A percentile compares a stretch with the other conserved stretches of the same genome.
Evolutionary conservation across 2,797 vertebrate genomes (phyloP).

Genomic region (Falco biarmicus): DNA sequence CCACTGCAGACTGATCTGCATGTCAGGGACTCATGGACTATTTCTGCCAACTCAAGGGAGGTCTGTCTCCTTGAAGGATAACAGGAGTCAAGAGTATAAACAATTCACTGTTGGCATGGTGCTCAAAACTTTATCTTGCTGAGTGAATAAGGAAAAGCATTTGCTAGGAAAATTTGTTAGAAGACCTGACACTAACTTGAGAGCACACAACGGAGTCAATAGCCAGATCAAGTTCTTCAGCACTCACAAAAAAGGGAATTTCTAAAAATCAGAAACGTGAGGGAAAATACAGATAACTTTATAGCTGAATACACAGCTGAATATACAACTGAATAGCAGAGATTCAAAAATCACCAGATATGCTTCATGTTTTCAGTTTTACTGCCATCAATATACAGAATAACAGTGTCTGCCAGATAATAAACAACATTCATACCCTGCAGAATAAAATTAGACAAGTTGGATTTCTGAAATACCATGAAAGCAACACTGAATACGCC

Average conservation of each 20-base stretch:
- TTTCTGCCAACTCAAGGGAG: not conserved
- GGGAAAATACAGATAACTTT: not conserved
- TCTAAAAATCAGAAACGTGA: not conserved
- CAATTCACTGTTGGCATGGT: accelerated
- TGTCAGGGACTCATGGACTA: not conserved
- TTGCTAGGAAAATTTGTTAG: not conserved
- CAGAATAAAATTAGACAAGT: not conserved
- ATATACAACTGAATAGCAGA: too few relatives aligned
- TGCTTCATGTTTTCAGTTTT: not conserved
- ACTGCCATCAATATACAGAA: not conserved
- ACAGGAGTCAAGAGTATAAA: not conserved
- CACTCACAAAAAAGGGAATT: not conserved
- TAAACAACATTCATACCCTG: not conserved
- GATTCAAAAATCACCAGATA: not conserved
- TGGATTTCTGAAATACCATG: not conserved
- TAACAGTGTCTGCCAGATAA: not conserved
- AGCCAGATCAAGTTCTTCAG: not conserved
- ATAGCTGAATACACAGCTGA: too few relatives aligned
- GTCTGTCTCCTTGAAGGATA: not conserved
- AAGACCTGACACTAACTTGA: not conserved
- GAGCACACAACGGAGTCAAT: not conserved
- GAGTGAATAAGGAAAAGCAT: not conserved
- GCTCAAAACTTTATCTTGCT: not conserved
- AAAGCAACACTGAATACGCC: not conserved
- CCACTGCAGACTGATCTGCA: not conserved